Percentiles rank a stretch among this genome's conserved stretches.
Conservation (phyloP, 2,888 invertebrate genomes). For the Allolobophora icterica region DNA sequence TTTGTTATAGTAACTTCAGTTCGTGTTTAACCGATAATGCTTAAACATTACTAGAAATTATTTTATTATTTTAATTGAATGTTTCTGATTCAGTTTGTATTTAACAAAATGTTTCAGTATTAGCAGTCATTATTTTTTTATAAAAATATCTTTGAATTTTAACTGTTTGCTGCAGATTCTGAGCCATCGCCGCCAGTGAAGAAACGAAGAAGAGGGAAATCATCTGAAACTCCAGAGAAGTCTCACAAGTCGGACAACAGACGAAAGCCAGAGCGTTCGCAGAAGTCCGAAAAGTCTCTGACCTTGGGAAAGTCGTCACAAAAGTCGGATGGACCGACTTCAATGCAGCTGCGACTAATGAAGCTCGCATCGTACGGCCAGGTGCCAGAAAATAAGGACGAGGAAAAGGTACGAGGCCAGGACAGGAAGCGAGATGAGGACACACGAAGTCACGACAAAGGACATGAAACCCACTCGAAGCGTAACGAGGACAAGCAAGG, state of each 20-base stretch:
- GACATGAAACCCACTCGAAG: neutral
- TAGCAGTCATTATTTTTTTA: neutral
- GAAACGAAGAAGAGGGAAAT: neutral
- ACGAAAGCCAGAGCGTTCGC: neutral
- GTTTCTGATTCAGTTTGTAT: neutral
- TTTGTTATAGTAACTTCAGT: neutral
- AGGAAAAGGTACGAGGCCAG: neutral
- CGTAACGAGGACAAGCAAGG: neutral
- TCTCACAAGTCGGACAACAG: neutral
- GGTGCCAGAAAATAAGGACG: neutral
- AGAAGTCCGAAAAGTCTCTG: neutral
- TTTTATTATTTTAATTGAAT: neutral
- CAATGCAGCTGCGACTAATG: conserved; percentile 12
- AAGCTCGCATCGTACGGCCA: neutral
- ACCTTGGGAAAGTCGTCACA: neutral
- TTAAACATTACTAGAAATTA: too few species aligned
- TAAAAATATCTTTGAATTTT: neutral
- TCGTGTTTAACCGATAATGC: neutral
- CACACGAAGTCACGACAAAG: neutral
- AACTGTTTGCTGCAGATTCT: neutral
- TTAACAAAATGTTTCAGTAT: neutral
- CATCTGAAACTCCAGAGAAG: neutral
- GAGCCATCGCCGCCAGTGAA: neutral
- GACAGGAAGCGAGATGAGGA: neutral
- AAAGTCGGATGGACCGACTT: neutral